Evolutionary conservation across 2,113 vertebrate species (phyloP).

Genomic region (Cheirogaleus medius): DNA sequence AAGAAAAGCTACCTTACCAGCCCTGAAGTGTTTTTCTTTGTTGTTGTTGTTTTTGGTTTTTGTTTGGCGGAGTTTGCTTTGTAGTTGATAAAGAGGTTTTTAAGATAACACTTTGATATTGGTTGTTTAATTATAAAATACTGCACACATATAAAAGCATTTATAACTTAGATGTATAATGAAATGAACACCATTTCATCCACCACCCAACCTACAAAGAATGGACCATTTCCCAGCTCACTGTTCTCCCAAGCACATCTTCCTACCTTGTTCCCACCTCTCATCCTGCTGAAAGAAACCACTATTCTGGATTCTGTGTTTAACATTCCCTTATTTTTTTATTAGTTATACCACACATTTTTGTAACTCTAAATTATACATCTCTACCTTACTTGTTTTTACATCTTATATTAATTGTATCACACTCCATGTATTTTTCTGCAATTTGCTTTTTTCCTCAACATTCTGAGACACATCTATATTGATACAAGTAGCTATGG

Average conservation of each 20-base stretch:
- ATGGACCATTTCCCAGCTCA: neutral
- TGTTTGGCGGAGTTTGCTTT: neutral
- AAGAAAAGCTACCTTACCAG: neutral
- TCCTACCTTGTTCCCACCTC: neutral
- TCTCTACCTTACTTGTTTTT: neutral
- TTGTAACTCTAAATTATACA: neutral
- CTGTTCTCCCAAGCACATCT: neutral
- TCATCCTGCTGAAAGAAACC: neutral
- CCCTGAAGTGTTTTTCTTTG: neutral
- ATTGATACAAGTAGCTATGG: fast-evolving
- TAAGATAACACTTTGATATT: neutral
- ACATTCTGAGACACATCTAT: fast-evolving
- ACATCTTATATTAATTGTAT: neutral
- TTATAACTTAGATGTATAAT: neutral
- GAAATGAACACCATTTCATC: neutral
- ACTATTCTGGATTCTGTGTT: neutral
- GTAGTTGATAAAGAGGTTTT: neutral
- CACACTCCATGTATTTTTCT: neutral
- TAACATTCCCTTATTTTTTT: neutral
- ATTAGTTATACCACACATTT: neutral
- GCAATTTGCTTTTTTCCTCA: neutral
- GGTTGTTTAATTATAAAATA: neutral
- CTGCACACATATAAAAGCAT: neutral
- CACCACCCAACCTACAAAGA: neutral
- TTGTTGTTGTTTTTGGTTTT: neutral